Evolutionary conservation across 2,797 vertebrate species (phyloP), one percentile per base, ranked within the genome.

Genomic region (Hemitrygon akajei): DNA sequence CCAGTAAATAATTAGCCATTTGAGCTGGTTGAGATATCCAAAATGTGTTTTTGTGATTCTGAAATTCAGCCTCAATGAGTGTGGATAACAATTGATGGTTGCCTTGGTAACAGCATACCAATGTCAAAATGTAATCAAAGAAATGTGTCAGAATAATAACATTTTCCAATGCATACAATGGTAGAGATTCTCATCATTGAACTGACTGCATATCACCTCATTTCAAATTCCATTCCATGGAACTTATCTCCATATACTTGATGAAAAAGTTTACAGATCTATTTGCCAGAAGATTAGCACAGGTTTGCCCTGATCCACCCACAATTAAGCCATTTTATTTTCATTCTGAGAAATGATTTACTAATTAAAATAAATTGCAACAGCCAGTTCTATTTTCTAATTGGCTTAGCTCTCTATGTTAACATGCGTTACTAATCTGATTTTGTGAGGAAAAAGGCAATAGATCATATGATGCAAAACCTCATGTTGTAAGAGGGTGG

Each of bases 51-150:
- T 47, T 84, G 58, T 84, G 10, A 25, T 84, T 30, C 47, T 30
- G 27, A 86, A 86, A 25, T 86, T 5, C 82, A 86, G 86, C 27
- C 58, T 10, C 16, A 86, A 63, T n/a, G 56, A 86, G 56, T 84
- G 47, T 58, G 81, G 81, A 9, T 60, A 86, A n/a, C 12, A n/a
- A 27, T 18, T 86, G 82, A 22, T 58, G 0, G 82, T 86, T 86
- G 56, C n/a, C 82, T 86, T 86, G 58, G 82, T n/a, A 86, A 86
- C 11, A 14, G n/a, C 27, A 86, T 86, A 86, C 82, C 56, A 60
- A 60, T 86, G 60, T n/a, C 82, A 63, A 14, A 60, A 86, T n/a
- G 56, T n/a, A 86, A 86, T 86, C n/a, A 60, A n/a, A 58, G 27
- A 27, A 86, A 86, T 18, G 58, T 60, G 82, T 30, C 14, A 25